Evolutionary conservation across 2,888 invertebrate genomes (phyloP).

Genomic region (Nowickia ferox): DNA sequence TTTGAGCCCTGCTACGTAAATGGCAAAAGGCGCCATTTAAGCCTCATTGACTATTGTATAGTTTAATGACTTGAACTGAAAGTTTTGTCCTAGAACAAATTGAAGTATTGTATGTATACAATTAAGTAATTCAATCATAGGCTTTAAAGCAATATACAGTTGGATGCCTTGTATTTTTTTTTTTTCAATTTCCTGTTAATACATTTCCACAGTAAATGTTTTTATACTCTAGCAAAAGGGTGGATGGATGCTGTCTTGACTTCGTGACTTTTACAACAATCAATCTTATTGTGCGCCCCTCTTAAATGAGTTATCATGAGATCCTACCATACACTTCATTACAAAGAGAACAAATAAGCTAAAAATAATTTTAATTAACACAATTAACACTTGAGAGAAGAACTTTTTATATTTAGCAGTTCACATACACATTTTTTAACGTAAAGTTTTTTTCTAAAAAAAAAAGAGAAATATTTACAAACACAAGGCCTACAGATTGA

Average conservation of each 20-base stretch:
- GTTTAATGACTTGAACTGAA: conserved; percentile 4
- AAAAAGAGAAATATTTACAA: background rate
- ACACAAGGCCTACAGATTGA: conserved; percentile 32
- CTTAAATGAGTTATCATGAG: background rate
- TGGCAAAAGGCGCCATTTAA: conserved; percentile 14
- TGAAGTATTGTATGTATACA: background rate
- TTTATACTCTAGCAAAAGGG: conserved; percentile 15
- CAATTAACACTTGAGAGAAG: conserved; percentile 57
- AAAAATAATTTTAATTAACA: conserved; percentile 71
- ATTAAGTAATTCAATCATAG: conserved; percentile 14
- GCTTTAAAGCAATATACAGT: conserved; percentile 5
- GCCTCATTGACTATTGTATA: background rate
- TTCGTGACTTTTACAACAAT: conserved; percentile 39
- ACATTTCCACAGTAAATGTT: background rate
- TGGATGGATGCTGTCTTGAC: conserved; percentile 16
- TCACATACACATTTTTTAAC: conserved; percentile 41
- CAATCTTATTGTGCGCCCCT: conserved; percentile 49
- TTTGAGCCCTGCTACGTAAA: background rate
- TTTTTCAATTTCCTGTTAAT: conserved; percentile 50
- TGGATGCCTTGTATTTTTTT: conserved; percentile 40
- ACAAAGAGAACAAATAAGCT: conserved; percentile 28
- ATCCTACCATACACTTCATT: background rate
- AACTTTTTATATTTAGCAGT: conserved; percentile 16
- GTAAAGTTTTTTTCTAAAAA: background rate
- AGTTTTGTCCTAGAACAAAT: background rate